These are phyloP conservation scores for Trichosurus vulpecula DNA, from an alignment of 2,797 vertebrate species.

Conservation along the genomic window DNA sequence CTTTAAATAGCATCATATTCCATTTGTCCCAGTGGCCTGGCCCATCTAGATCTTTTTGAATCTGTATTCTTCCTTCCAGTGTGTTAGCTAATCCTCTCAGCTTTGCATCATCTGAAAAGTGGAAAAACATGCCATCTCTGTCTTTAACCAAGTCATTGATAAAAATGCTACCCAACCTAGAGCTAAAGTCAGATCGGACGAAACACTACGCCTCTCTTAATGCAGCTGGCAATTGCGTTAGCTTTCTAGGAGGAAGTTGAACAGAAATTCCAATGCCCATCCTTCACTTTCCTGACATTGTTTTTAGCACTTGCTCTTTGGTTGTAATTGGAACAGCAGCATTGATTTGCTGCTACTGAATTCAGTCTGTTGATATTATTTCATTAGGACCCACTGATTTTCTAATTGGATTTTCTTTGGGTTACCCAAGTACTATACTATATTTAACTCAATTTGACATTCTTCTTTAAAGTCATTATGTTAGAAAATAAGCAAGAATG, in stretches of 20 bases:
- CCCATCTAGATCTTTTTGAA: background rate
- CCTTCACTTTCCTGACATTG: background rate
- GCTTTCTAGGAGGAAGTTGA: background rate
- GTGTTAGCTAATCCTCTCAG: background rate
- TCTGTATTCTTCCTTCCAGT: background rate
- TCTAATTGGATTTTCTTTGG: slow-evolving; percentile 26
- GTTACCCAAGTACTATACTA: background rate
- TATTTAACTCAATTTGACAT: slow-evolving; percentile 56
- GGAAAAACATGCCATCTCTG: background rate
- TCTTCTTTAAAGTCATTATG: background rate
- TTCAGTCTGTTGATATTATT: slow-evolving; percentile 8
- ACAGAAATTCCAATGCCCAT: slow-evolving; percentile 9
- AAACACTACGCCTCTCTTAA: background rate
- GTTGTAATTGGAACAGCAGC: background rate
- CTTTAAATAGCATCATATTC: background rate
- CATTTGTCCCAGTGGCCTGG: background rate
- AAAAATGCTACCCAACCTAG: background rate
- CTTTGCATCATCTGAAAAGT: background rate
- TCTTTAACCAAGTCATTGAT: background rate
- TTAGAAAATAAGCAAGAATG: slow-evolving; percentile 34
- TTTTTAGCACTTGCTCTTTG: background rate
- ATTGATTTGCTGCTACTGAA: background rate
- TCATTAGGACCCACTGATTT: background rate
- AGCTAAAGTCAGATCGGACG: background rate
- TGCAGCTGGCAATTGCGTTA: background rate